Base-by-base conservation (phyloP, 35 echinoderm and acorn worm species). In the Apostichopus parvimensis region DNA sequence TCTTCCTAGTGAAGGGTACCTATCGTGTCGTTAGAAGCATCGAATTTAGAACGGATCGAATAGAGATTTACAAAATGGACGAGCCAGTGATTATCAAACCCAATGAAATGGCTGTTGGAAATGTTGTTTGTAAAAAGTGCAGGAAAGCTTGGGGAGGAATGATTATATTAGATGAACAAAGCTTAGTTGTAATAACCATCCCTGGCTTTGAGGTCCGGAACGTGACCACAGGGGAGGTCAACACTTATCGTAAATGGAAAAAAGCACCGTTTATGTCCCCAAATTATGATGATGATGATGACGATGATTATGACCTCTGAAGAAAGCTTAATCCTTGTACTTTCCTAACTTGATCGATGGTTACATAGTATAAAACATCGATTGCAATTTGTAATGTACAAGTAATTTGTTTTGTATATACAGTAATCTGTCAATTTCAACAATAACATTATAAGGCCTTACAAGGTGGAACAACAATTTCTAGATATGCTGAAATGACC, bases 31-130 rank as follows among this genome's bases (percentile, higher is more conserved):
- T 84, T n/a, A 52, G 58, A 21, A 59, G 24, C 58, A 55, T 53
- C 17, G 23, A n/a, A 2, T 84, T 84, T 17, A 56, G 57, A 59
- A 56, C 0, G 6, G 56, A 84, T 20, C 28, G 56, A 59, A 58
- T 84, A 84, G 81, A 84, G 57, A 84, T 61, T 22, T 21, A 53
- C 6, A 58, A 59, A 17, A 84, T 84, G 81, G 81, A 23, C 9
- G 81, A 22, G 11, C 81, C 81, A 58, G 17, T 17, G 55, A 52
- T 58, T 1, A 84, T 84, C 17, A 84, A 84, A 55, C 81, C 81
- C n/a, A 84, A 84, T 84, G 81, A 84, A 84, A 58, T 84, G 55
- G 81, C 81, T 58, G 54, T 84, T 22, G 81, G 54, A n/a, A 84
- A 84, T n/a, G 58, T 84, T 84, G 28, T n/a, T 7, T 84, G 81